Percentiles rank a stretch among this genome's conserved stretches.
These are phyloP conservation scores for Napeogenes sylphis DNA, from an alignment of 2,888 invertebrate genomes.

Conservation along the genomic window DNA sequence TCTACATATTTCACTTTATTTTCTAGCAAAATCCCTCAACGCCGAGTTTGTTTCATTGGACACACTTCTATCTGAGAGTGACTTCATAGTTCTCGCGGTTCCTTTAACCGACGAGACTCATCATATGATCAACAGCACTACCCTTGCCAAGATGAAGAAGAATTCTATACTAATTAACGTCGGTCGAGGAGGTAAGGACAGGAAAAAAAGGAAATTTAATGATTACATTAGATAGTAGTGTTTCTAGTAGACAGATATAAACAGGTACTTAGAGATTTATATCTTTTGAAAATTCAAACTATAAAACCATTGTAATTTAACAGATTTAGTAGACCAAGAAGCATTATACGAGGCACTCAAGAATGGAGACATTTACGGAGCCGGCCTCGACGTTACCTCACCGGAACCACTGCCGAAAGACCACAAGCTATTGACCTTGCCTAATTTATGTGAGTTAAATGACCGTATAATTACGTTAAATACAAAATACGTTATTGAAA, in stretches of 20 bases:
- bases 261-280: not conserved
- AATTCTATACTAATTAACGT: slow-evolving; percentile 92
- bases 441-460: slow-evolving; percentile 65
- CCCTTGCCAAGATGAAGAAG: slow-evolving; percentile 91
- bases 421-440: slow-evolving; percentile 85
- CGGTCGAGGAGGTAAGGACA: slow-evolving; percentile 83
- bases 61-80: slow-evolving; percentile 84
- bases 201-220: too few relatives aligned
- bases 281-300: not conserved
- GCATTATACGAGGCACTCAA: slow-evolving; percentile 88
- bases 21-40: slow-evolving; percentile 57
- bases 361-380: slow-evolving; percentile 86
- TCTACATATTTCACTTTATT: not conserved
- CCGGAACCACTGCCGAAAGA: slow-evolving; percentile 92
- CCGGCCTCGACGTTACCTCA: slow-evolving; percentile 93
- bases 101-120: slow-evolving; percentile 88
- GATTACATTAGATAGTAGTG: not conserved
- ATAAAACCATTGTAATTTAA: slow-evolving; percentile 19
- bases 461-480: too few relatives aligned
- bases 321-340: slow-evolving; percentile 86
- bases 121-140: slow-evolving; percentile 84
- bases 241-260: too few relatives aligned
- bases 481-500: too few relatives aligned
- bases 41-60: slow-evolving; percentile 85
- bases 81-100: slow-evolving; percentile 90